Percentiles rank a stretch among this genome's conserved stretches.
Evolutionary conservation across 2,113 vertebrate genomes (phyloP).

Genomic region (Zapornia atra): DNA sequence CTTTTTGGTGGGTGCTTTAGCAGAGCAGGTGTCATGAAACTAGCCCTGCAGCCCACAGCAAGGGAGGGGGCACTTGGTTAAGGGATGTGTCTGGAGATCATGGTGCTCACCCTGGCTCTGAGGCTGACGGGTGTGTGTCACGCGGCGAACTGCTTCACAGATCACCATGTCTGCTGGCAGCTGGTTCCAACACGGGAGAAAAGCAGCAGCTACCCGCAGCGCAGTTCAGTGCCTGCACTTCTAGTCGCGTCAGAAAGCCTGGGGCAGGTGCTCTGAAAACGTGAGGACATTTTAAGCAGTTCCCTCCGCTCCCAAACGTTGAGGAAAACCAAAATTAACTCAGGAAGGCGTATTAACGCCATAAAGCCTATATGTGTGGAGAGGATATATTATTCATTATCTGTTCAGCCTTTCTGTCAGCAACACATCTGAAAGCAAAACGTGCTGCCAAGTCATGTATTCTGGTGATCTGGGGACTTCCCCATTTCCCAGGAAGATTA

Average conservation of each 20-base stretch:
- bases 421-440: slow-evolving; percentile 29
- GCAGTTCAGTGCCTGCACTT: neutral
- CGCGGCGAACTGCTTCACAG: neutral
- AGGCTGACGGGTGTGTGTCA: neutral
- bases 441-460: slow-evolving; percentile 9
- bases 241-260: neutral
- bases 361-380: neutral
- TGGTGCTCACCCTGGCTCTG: neutral
- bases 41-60: neutral
- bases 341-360: neutral
- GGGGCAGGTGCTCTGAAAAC: neutral
- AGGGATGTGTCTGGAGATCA: neutral
- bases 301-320: slow-evolving; percentile 1
- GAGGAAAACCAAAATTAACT: neutral
- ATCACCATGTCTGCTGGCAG: neutral
- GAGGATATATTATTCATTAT: neutral
- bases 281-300: neutral
- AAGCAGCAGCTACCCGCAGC: neutral
- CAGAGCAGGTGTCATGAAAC: neutral
- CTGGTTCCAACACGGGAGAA: neutral
- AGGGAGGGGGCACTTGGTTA: neutral
- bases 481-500: slow-evolving; percentile 38
- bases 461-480: slow-evolving; percentile 27
- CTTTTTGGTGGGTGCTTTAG: neutral
- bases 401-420: slow-evolving; percentile 12